Evolutionary conservation across 2,888 invertebrate species (phyloP).

Genomic region (Aleiodes alternator): DNA sequence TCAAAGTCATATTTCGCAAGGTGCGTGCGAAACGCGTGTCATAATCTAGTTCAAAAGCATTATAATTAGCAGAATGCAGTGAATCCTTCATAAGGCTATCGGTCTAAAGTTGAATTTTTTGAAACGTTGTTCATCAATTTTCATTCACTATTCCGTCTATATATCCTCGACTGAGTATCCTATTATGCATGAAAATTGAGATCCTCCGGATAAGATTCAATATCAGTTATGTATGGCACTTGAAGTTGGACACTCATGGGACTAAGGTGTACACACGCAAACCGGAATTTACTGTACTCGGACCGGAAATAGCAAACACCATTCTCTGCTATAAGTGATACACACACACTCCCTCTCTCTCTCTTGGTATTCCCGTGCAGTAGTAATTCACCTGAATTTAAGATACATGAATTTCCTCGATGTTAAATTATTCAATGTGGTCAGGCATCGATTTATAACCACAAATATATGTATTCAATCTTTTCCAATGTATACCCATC

Average conservation of each 20-base stretch:
- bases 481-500: conserved; percentile 29
- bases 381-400: conserved; percentile 3
- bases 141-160: no score
- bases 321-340: background rate
- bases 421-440: conserved; percentile 11
- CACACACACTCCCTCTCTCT: background rate
- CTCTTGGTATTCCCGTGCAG: background rate
- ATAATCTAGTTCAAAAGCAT: no score
- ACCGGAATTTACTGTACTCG: conserved; percentile 9
- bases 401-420: background rate
- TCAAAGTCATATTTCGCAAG: no score
- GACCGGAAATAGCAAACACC: conserved; percentile 21
- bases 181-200: no score
- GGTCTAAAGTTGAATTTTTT: no score
- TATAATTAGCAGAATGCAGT: no score
- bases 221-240: background rate
- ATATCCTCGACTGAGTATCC: no score
- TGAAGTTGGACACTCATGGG: background rate
- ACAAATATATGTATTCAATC: background rate
- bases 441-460: conserved; percentile 18
- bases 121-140: no score
- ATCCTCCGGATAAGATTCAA: no score
- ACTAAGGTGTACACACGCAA: conserved; percentile 1
- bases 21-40: no score
- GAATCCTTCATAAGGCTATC: no score